Evolutionary conservation across 2,888 invertebrate species (phyloP).

Genomic region (Helleia helle): DNA sequence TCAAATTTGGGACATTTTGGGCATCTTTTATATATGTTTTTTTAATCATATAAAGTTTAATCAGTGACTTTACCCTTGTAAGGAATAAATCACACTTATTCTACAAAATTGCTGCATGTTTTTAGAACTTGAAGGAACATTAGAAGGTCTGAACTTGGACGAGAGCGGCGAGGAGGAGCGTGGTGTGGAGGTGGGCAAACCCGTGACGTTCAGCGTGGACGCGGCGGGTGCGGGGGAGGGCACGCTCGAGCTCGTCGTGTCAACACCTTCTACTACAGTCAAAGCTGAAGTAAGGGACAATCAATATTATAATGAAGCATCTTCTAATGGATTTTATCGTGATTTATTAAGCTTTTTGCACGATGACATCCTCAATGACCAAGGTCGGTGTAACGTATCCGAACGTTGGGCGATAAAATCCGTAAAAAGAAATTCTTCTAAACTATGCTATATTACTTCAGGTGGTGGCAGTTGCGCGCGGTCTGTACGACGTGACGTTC

Average conservation of each 20-base stretch:
- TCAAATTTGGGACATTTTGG: too few species aligned
- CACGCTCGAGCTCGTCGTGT: slow-evolving; percentile 91
- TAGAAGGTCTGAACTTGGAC: slow-evolving; percentile 62
- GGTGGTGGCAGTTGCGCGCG: slow-evolving; percentile 91
- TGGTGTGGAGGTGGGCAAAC: slow-evolving; percentile 82
- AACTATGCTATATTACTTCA: slow-evolving; percentile 40
- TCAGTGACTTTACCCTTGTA: too few species aligned
- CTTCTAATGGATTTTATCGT: too few species aligned
- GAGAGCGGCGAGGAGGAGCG: slow-evolving; percentile 55
- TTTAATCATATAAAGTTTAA: too few species aligned
- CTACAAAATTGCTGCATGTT: slow-evolving; percentile 5
- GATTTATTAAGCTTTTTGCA: too few species aligned
- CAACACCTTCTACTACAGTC: slow-evolving; percentile 89
- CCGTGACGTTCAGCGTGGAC: slow-evolving; percentile 94
- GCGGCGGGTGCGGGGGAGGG: slow-evolving; percentile 97
- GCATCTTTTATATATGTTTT: too few species aligned
- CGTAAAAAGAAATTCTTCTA: too few species aligned
- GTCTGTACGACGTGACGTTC: slow-evolving; percentile 93
- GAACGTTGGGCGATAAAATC: too few species aligned
- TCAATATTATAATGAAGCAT: too few species aligned
- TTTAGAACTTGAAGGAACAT: slow-evolving; percentile 63
- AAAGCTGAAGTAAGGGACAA: slow-evolving; percentile 83
- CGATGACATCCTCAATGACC: too few species aligned
- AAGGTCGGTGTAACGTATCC: too few species aligned
- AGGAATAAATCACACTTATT: slow-evolving; percentile 8